These are phyloP conservation scores for Galeopterus variegatus DNA, from an alignment of 2,113 vertebrate genomes.

Conservation along the genomic window DNA sequence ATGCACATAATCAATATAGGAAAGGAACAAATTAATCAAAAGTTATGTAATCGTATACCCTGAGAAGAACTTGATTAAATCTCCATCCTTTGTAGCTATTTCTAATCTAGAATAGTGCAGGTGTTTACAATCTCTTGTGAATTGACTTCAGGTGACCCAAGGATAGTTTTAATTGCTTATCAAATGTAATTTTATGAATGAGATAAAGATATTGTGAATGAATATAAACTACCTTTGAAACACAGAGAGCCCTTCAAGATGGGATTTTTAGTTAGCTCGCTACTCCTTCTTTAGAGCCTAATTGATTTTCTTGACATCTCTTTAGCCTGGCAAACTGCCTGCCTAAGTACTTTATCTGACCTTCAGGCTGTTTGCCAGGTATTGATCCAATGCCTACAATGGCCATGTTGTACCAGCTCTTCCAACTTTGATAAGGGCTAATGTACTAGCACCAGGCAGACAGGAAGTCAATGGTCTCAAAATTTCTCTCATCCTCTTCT, in stretches of 20 bases:
- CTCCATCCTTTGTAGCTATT: slow-evolving; percentile 58
- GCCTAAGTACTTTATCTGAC: slow-evolving; percentile 95
- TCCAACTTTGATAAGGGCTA: slow-evolving; percentile 91
- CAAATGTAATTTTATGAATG: slow-evolving; percentile 89
- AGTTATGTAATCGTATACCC: slow-evolving; percentile 71
- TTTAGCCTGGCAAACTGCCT: slow-evolving; percentile 93
- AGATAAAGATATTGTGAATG: slow-evolving; percentile 89
- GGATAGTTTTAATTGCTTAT: slow-evolving; percentile 89
- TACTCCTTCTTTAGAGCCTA: slow-evolving; percentile 92
- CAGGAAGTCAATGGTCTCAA: slow-evolving; percentile 90
- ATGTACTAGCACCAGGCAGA: slow-evolving; percentile 87
- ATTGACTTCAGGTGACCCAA: slow-evolving; percentile 84
- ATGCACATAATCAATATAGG: slow-evolving; percentile 84
- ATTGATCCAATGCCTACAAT: slow-evolving; percentile 89
- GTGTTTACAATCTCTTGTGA: slow-evolving; percentile 80
- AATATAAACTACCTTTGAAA: slow-evolving; percentile 89
- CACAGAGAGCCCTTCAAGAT: slow-evolving; percentile 89
- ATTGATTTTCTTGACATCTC: slow-evolving; percentile 95
- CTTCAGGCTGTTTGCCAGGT: slow-evolving; percentile 91
- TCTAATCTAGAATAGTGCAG: slow-evolving; percentile 75
- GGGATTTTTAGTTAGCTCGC: slow-evolving; percentile 90
- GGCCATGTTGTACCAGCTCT: slow-evolving; percentile 88
- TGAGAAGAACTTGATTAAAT: slow-evolving; percentile 76
- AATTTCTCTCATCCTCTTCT: slow-evolving; percentile 87
- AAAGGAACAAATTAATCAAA: slow-evolving; percentile 85